Percentiles rank a stretch among this genome's conserved stretches.
Evolutionary conservation across 2,797 vertebrate species (phyloP).

Genomic region (Mastacembelus armatus): DNA sequence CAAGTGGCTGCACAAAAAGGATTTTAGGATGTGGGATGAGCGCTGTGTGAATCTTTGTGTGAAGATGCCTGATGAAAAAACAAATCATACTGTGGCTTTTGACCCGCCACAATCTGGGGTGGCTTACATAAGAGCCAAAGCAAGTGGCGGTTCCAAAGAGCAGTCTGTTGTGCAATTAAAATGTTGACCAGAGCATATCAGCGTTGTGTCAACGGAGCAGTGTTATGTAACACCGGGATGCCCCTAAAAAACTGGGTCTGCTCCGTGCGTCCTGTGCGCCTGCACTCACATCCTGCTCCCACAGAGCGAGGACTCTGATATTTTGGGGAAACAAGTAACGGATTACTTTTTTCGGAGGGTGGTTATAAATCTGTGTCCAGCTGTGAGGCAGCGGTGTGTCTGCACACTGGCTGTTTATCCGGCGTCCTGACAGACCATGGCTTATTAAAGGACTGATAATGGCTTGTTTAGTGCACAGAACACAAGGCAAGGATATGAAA

Average conservation of each 20-base stretch:
- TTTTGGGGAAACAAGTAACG: conserved; percentile 4
- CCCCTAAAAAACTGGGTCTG: conserved; percentile 6
- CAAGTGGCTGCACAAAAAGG: conserved; percentile 1
- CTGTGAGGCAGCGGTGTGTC: conserved; percentile 23
- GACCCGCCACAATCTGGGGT: conserved; percentile 48
- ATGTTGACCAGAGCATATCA: conserved; percentile 44
- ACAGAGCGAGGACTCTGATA: not conserved
- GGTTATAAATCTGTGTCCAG: conserved; percentile 46
- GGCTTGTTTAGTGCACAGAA: conserved; percentile 75
- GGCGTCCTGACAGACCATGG: conserved; percentile 71
- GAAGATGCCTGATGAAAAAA: conserved; percentile 13
- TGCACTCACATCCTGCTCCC: not conserved
- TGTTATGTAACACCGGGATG: conserved; percentile 55
- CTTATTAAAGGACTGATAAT: conserved; percentile 78
- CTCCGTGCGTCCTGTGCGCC: not conserved
- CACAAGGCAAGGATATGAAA: conserved; percentile 65
- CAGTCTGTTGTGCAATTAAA: conserved; percentile 62
- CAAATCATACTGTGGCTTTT: conserved; percentile 46
- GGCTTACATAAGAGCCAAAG: conserved; percentile 49
- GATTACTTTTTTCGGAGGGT: conserved; percentile 3
- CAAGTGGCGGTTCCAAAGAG: conserved; percentile 53
- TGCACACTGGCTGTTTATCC: conserved; percentile 68
- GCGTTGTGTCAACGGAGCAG: conserved; percentile 24
- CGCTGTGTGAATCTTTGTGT: not conserved
- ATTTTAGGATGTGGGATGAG: not conserved